Base-by-base conservation (phyloP, 2,113 vertebrate species). In the Recurvirostra avosetta region DNA sequence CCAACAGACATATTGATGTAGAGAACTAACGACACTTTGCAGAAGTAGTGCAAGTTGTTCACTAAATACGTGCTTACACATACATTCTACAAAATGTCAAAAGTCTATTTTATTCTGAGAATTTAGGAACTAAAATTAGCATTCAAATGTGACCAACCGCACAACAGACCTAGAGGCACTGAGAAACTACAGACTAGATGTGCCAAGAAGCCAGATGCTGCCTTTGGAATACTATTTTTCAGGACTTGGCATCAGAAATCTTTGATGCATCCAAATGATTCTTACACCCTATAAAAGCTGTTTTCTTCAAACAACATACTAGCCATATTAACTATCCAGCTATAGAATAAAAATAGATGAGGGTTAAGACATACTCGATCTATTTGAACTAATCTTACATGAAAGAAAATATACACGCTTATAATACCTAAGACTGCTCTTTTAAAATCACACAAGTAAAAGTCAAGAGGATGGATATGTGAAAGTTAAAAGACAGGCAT, bases 131-230 rank as follows among this genome's bases (percentile, higher is more conserved):
- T 83, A 86, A 90, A 97, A 97, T 97, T 73, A 68, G 25, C 47
- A 93, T 82, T 97, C 84, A 94, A 76, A 97, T 91, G 41, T 95
- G 96, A 73, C 65, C 86, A 97, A 68, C 52, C 79, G 65, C 95
- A 70, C 49, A 92, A 76, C 62, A 95, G 89, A 94, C 79, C 88
- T 88, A 86, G 83, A 96, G 84, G 92, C 97, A 71, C 55, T 93
- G 73, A 93, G 85, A 96, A 98, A 82, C 79, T 94, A 86, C 72
- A 86, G 93, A n/a, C 66, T 79, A 72, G 43, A 96, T 97, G 94
- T 97, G 97, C 97, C 97, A 98, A 97, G 90, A 68, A 97, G 95
- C 85, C 98, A 98, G 98, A 98, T 98, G 97, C 94, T 97, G 81
- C 72, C 84, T 97, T 97, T 97, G 94, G 93, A 98, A 98, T 88